Percentiles rank a stretch among this genome's conserved stretches.
phyloP scores from a whole-genome alignment of 2,888 invertebrate species.

The Lasioglossum lativentre region DNA sequence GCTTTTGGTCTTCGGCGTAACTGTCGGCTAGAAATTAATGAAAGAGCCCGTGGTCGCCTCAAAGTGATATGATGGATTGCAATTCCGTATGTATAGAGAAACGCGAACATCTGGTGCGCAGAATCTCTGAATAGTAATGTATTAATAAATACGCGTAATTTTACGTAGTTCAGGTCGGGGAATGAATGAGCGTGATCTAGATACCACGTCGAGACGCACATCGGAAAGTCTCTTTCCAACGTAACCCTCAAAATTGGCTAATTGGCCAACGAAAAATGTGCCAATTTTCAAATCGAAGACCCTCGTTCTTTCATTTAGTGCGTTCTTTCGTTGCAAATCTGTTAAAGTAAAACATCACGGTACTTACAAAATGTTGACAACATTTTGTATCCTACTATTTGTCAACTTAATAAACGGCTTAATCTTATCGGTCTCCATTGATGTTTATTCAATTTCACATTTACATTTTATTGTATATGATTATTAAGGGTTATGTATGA shows the following conservation, averaged over 20 bases:
- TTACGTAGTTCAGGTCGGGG: slow-evolving; percentile 8
- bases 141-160: slow-evolving; percentile 45
- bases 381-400: too few relatives aligned
- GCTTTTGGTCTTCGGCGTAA: slow-evolving; percentile 23
- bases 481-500: too few relatives aligned
- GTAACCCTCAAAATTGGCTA: not conserved
- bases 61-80: slow-evolving; percentile 40
- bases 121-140: slow-evolving; percentile 48
- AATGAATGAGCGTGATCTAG: slow-evolving; percentile 13
- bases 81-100: slow-evolving; percentile 21
- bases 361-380: too few relatives aligned
- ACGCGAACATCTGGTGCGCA: slow-evolving; percentile 51
- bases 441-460: too few relatives aligned
- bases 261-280: too few relatives aligned
- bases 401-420: too few relatives aligned
- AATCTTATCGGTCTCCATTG: too few relatives aligned
- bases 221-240: not conserved
- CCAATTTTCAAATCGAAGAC: not conserved
- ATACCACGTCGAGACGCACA: not conserved
- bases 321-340: not conserved
- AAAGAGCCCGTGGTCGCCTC: slow-evolving; percentile 18
- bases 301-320: not conserved
- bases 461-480: too few relatives aligned
- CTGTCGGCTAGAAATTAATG: slow-evolving; percentile 47
- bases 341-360: too few relatives aligned